These are phyloP conservation scores for Rhynchomys soricoides DNA, from an alignment of 2,113 vertebrate species.

Conservation along the genomic window DNA sequence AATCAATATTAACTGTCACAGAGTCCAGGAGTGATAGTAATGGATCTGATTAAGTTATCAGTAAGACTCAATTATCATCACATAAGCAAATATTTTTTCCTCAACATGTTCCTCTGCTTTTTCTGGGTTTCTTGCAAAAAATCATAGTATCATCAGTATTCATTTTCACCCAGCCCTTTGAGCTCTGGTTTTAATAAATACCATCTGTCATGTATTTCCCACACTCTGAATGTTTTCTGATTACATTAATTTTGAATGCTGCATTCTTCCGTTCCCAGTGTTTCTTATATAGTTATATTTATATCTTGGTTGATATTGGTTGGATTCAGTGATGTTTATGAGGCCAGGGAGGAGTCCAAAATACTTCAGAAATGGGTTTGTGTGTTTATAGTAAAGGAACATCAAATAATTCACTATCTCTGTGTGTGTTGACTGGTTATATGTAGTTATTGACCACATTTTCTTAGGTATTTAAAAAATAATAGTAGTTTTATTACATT, in stretches of 20 bases:
- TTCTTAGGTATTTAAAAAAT: neutral
- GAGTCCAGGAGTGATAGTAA: neutral
- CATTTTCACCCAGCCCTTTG: neutral
- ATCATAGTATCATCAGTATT: neutral
- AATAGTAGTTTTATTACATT: neutral
- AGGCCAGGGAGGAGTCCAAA: neutral
- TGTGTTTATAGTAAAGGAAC: neutral
- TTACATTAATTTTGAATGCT: neutral
- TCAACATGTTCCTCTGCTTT: too few species aligned
- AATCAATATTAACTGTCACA: neutral
- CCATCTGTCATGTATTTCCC: neutral
- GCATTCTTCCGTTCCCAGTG: neutral
- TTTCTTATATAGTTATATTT: neutral
- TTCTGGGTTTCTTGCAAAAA: neutral
- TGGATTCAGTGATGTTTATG: neutral
- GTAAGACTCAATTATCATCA: neutral
- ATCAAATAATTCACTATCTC: neutral
- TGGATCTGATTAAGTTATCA: neutral
- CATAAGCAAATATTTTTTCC: neutral
- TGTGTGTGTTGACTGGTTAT: neutral
- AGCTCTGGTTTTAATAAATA: neutral
- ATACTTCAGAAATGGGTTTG: neutral
- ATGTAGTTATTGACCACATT: neutral
- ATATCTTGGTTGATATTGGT: neutral
- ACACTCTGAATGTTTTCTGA: neutral